A percentile compares a stretch with the other conserved stretches of the same genome.
Conservation (phyloP, 2,888 invertebrate species). For the Campoplex capitator region DNA sequence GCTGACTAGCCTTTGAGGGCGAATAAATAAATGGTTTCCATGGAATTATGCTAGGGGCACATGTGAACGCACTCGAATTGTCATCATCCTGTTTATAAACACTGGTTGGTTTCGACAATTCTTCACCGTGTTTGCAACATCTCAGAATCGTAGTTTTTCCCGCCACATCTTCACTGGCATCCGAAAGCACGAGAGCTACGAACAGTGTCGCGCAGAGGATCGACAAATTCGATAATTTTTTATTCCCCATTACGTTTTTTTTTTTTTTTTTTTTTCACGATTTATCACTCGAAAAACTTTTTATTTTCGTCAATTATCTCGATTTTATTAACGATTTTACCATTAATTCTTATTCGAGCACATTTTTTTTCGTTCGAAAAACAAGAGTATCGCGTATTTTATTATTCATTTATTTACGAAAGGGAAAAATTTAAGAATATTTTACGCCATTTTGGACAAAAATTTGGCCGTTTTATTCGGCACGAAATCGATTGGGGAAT, state of each 20-base stretch:
- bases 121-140: constrained; percentile 86
- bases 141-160: constrained; percentile 84
- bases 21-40: constrained; percentile 88
- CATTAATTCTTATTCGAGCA: not conserved
- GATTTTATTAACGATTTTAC: not conserved
- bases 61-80: constrained; percentile 70
- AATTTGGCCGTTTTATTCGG: not conserved
- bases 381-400: not conserved
- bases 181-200: constrained; percentile 61
- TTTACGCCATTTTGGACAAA: not conserved
- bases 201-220: constrained; percentile 46
- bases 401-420: not conserved
- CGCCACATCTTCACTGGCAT: constrained; percentile 66
- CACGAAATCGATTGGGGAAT: not conserved
- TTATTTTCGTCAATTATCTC: not conserved
- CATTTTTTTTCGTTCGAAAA: not conserved
- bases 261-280: not conserved
- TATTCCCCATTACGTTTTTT: constrained; percentile 3
- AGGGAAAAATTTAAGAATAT: not conserved
- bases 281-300: not conserved
- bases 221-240: not conserved
- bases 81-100: constrained; percentile 17
- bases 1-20: constrained; percentile 83
- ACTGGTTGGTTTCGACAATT: constrained; percentile 80
- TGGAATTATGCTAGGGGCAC: constrained; percentile 77